These are phyloP conservation scores for Seriola dumerili DNA, from an alignment of 2,113 vertebrate genomes.

Conservation along the genomic window DNA sequence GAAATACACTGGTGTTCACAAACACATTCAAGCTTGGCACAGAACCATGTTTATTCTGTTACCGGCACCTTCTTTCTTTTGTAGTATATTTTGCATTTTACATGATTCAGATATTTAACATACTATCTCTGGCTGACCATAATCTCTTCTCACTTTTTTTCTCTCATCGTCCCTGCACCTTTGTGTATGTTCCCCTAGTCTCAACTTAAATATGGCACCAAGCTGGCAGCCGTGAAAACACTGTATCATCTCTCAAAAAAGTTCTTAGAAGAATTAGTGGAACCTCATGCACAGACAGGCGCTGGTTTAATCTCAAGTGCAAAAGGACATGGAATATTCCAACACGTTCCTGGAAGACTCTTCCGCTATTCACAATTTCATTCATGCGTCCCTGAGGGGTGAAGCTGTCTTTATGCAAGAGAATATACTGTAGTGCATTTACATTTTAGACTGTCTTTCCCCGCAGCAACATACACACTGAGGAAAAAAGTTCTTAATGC, in stretches of 20 bases:
- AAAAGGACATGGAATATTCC: constrained; percentile 63
- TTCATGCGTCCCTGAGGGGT: constrained; percentile 11
- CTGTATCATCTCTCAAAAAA: constrained; percentile 69
- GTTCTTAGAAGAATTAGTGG: constrained; percentile 64
- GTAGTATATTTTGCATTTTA: constrained; percentile 7
- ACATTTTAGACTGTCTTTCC: constrained; percentile 61
- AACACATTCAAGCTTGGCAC: background rate
- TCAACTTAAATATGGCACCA: constrained; percentile 60
- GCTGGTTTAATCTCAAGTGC: constrained; percentile 57
- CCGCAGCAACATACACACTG: constrained; percentile 49
- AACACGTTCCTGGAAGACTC: constrained; percentile 47
- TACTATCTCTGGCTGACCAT: background rate
- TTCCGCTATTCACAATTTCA: constrained; percentile 23
- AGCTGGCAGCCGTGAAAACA: constrained; percentile 55
- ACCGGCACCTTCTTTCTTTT: constrained; percentile 25
- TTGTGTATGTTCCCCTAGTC: constrained; percentile 25
- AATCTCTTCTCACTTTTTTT: constrained; percentile 8
- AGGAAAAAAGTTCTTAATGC: constrained; percentile 30
- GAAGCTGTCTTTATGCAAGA: constrained; percentile 25
- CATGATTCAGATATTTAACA: constrained; percentile 49
- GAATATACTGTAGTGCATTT: constrained; percentile 43
- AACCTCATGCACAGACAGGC: constrained; percentile 33
- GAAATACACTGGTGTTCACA: constrained; percentile 36
- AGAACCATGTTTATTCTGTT: constrained; percentile 14
- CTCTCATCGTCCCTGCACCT: background rate